A percentile compares a stretch with the other conserved stretches of the same genome.
Evolutionary conservation across 2,797 vertebrate genomes (phyloP).

Genomic region (Sylvia borin): DNA sequence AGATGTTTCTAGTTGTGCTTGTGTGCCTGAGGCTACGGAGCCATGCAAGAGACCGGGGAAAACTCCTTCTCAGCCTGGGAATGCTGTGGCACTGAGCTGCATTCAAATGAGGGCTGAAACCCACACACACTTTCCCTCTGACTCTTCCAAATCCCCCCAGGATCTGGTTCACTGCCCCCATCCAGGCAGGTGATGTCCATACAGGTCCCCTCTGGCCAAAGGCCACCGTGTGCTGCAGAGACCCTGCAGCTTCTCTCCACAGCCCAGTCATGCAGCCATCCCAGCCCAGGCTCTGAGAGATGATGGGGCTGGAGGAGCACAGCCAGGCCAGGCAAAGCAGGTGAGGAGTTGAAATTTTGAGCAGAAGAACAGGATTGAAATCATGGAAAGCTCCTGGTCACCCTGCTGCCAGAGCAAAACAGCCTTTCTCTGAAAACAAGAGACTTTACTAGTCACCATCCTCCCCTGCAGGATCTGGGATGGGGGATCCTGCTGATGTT

Average conservation of each 20-base stretch:
- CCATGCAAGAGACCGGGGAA: neutral
- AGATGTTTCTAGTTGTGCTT: conserved; percentile 60
- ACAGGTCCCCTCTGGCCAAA: neutral
- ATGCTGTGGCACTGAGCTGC: neutral
- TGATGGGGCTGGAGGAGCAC: neutral
- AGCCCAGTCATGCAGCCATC: rapidly evolving
- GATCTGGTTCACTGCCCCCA: neutral
- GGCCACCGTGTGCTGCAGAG: neutral
- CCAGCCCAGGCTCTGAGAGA: neutral
- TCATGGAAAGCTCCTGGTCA: neutral
- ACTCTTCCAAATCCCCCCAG: neutral
- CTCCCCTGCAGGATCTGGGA: neutral
- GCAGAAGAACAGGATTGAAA: neutral
- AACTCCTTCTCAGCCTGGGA: conserved; percentile 41
- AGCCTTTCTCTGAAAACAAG: neutral
- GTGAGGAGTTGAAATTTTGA: neutral
- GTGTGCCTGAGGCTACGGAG: conserved; percentile 49
- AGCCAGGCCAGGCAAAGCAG: neutral
- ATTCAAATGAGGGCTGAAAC: neutral
- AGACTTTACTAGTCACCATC: neutral
- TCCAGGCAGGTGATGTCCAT: neutral
- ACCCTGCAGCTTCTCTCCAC: neutral
- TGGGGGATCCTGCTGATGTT: neutral
- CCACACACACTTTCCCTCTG: neutral
- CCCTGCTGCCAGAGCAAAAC: neutral